Conservation (phyloP, 2,113 vertebrate genomes). For the Nycticryphes semicollaris region DNA sequence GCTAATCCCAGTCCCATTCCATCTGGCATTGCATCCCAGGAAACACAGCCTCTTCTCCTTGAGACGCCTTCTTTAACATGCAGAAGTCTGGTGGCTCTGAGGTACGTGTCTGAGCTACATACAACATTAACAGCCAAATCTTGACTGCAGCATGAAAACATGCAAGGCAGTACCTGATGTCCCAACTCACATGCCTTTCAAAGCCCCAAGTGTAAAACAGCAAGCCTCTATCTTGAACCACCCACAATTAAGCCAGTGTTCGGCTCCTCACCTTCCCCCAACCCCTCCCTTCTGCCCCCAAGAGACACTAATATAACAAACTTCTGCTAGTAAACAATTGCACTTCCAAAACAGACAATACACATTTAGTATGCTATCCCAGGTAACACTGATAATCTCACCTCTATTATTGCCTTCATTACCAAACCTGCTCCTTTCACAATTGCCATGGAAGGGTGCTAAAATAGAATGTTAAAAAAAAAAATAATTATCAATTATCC, state of each 20-base stretch:
- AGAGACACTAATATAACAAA: background rate
- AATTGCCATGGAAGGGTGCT: conserved; percentile 99
- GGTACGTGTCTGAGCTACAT: background rate
- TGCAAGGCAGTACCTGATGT: conserved; percentile 9
- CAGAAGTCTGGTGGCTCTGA: conserved; percentile 2
- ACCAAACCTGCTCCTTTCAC: conserved; percentile 97
- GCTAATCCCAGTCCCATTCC: background rate
- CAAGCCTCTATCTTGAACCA: background rate
- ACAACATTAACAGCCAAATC: conserved; percentile 23
- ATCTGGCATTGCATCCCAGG: background rate
- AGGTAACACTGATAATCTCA: conserved; percentile 55
- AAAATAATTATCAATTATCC: background rate
- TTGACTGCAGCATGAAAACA: conserved; percentile 34
- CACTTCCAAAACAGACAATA: background rate
- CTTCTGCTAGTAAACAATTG: background rate
- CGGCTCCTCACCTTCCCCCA: background rate
- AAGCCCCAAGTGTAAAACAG: background rate
- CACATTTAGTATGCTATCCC: background rate
- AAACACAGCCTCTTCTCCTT: background rate
- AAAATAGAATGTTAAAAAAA: background rate
- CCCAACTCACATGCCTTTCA: conserved; percentile 14
- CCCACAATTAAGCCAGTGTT: background rate
- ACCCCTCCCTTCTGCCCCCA: background rate
- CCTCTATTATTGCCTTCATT: conserved; percentile 99
- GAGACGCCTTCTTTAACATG: background rate